A percentile compares a stretch with the other conserved stretches of the same genome.
phyloP scores from a whole-genome alignment of 2,888 invertebrate species.

The Lasioglossum vierecki region DNA sequence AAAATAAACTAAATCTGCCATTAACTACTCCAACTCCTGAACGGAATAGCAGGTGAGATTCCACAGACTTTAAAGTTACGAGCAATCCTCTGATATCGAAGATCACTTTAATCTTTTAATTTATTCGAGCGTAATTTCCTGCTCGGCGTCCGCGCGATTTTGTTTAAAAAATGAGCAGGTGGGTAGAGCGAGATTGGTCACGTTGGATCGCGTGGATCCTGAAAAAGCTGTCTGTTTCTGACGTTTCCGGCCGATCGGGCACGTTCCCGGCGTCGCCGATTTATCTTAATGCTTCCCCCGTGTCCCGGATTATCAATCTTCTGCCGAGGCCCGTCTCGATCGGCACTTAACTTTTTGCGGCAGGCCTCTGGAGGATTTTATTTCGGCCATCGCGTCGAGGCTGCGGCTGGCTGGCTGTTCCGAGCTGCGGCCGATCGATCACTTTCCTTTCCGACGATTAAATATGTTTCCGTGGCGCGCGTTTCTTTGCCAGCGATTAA shows the following conservation, averaged over 20 bases:
- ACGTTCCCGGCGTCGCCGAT: slow-evolving; percentile 11
- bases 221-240: slow-evolving; percentile 20
- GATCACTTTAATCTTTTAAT: not conserved
- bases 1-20: not conserved
- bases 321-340: slow-evolving; percentile 31
- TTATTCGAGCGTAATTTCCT: not conserved
- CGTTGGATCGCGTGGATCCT: not conserved
- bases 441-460: slow-evolving; percentile 11
- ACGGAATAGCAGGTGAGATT: not conserved
- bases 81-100: not conserved
- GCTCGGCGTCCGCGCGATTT: not conserved
- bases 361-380: slow-evolving; percentile 5
- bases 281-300: slow-evolving; percentile 34
- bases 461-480: not conserved
- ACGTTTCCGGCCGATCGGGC: slow-evolving; percentile 18
- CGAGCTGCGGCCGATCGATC: slow-evolving; percentile 30
- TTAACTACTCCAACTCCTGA: no score
- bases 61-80: not conserved
- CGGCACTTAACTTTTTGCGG: slow-evolving; percentile 32
- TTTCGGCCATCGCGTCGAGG: not conserved
- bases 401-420: not conserved
- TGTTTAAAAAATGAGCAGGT: not conserved
- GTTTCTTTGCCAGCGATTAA: slow-evolving; percentile 31
- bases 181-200: not conserved
- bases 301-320: slow-evolving; percentile 38